Conservation (phyloP, 2,113 vertebrate species). For the Indicator indicator region DNA sequence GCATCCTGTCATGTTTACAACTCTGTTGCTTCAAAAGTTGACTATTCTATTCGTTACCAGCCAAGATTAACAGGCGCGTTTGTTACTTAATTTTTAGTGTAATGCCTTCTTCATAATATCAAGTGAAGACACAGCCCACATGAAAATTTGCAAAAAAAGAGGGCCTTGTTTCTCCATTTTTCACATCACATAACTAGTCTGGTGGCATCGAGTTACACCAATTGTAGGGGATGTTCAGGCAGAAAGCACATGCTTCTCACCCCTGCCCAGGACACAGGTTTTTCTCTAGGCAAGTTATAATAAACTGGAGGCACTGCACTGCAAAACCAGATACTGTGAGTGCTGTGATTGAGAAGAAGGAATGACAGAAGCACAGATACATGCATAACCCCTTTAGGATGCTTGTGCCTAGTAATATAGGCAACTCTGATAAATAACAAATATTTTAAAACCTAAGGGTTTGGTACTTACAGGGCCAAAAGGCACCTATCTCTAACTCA, state of each 20-base stretch:
- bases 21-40: not conserved
- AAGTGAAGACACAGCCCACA: not conserved
- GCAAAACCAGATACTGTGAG: not conserved
- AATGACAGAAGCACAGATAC: not conserved
- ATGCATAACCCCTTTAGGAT: not conserved
- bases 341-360: not conserved
- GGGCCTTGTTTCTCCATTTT: not conserved
- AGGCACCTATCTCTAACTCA: not conserved
- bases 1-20: not conserved
- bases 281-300: not conserved
- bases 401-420: not conserved
- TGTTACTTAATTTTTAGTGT: not conserved
- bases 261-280: not conserved
- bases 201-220: not conserved
- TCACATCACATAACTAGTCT: not conserved
- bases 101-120: not conserved
- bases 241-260: not conserved
- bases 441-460: not conserved
- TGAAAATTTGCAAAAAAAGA: not conserved
- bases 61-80: not conserved
- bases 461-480: not conserved
- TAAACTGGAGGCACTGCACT: not conserved
- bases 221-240: not conserved
- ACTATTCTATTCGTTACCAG: not conserved
- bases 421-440: not conserved